Base-by-base conservation (phyloP, 2,888 invertebrate species). In the Tineola bisselliella region DNA sequence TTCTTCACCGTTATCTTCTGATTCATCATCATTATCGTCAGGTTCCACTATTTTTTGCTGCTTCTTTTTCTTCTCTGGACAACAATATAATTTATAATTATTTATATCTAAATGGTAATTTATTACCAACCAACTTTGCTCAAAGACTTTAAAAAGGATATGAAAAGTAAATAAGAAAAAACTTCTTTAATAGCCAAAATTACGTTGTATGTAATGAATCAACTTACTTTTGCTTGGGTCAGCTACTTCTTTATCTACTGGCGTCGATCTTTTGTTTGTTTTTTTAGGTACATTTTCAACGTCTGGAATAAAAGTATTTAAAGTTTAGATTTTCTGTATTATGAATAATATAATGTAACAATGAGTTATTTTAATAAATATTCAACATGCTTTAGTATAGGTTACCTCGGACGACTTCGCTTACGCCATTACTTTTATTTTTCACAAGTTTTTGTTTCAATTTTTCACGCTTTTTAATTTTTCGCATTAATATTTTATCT, bases 391-490 rank as follows among this genome's bases (percentile, higher is more conserved):
- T 6, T 38, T 38, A 31, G 10, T 70, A 65, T 62, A 70, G 67
- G 62, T 70, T 67, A 61, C 74, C 73, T 65, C 77, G 72, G 2
- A 19, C 25, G 12, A n/a, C 33, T 33, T 58, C 33, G 33, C 19
- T 33, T 59, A 64, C 63, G 11, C 31, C 43, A 57, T 33, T 43
- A 17, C 66, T 72, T 1, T 91, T 84, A 71, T 91, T 90, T 66
- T 90, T 67, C 60, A 73, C 71, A 10, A 91, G 70, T 65, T 90
- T 89, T 25, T 90, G 72, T 72, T 92, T 94, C 65, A 90, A 91
- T 68, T 92, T 91, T 68, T 94, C 93, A 0, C 92, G 88, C 69
- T 93, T 94, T 65, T 91, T 93, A 33, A 94, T 93, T 80, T 94
- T 94, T 61, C 92, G 87, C 89, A 92, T 89, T 19, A 94, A 80